Evolutionary conservation across 2,888 invertebrate genomes (phyloP).

Genomic region (Thymelicus lineola): DNA sequence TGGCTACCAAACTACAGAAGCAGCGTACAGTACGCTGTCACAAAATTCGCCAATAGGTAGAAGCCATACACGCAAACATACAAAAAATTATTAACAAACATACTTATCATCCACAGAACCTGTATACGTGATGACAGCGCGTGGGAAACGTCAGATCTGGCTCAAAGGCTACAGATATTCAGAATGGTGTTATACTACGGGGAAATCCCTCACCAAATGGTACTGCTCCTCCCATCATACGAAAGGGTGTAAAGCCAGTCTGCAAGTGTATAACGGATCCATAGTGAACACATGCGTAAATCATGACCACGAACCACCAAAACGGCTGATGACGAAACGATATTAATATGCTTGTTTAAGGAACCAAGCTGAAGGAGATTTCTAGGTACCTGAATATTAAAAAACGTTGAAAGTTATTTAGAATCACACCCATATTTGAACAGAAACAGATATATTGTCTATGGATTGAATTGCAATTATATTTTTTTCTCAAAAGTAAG

Average conservation of each 20-base stretch:
- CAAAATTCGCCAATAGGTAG: too few species aligned
- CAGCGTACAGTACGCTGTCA: too few species aligned
- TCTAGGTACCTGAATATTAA: too few species aligned
- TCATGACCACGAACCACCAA: constrained; percentile 13
- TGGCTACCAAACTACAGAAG: too few species aligned
- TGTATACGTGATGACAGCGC: background rate
- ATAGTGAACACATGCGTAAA: constrained; percentile 29
- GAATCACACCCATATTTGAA: too few species aligned
- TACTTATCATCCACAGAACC: constrained; percentile 3
- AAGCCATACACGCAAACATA: too few species aligned
- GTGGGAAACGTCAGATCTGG: constrained; percentile 18
- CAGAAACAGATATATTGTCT: too few species aligned
- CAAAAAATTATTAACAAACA: too few species aligned
- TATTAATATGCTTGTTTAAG: background rate
- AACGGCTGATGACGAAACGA: constrained; percentile 18
- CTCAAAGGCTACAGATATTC: constrained; percentile 15
- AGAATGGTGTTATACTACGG: background rate
- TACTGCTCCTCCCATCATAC: constrained; percentile 48
- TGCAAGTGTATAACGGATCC: constrained; percentile 40
- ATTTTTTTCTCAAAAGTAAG: too few species aligned
- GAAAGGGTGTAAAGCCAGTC: constrained; percentile 43
- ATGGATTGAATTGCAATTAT: too few species aligned
- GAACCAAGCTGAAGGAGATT: too few species aligned
- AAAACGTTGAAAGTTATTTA: too few species aligned
- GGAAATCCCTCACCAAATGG: constrained; percentile 44